Evolutionary conservation across 1,140 invertebrate species (phyloP).

Genomic region (Metopolophium dirhodum): DNA sequence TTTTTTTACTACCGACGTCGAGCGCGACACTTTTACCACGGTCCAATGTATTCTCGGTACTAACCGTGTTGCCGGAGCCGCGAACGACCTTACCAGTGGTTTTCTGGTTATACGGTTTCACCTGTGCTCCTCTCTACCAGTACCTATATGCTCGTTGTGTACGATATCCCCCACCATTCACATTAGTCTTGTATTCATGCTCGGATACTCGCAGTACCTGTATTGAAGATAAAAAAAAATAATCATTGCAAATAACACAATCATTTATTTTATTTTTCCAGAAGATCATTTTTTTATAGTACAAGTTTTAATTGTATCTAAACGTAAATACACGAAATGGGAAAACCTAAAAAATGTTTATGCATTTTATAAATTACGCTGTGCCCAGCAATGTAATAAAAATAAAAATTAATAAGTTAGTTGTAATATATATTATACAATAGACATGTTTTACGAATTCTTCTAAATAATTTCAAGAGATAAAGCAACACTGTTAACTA

Average conservation of each 20-base stretch:
- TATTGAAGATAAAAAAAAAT: background rate
- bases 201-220: background rate
- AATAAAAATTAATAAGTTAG: no score
- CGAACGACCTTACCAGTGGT: conserved; percentile 37
- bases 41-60: background rate
- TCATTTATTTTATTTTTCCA: background rate
- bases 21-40: background rate
- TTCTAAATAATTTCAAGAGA: background rate
- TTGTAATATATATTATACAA: background rate
- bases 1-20: background rate
- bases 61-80: conserved; percentile 37
- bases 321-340: background rate
- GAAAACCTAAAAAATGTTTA: background rate
- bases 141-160: conserved; percentile 7
- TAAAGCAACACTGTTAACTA: background rate
- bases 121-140: conserved; percentile 36
- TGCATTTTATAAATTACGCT: background rate
- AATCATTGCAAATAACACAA: background rate
- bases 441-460: background rate
- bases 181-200: background rate
- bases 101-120: conserved; percentile 53
- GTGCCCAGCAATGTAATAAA: background rate
- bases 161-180: background rate
- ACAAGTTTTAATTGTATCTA: background rate
- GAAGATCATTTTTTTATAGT: background rate